Evolutionary conservation across 2,113 vertebrate genomes (phyloP), one percentile per base, ranked within the genome.

Genomic region (mouse (Mus musculus)): DNA sequence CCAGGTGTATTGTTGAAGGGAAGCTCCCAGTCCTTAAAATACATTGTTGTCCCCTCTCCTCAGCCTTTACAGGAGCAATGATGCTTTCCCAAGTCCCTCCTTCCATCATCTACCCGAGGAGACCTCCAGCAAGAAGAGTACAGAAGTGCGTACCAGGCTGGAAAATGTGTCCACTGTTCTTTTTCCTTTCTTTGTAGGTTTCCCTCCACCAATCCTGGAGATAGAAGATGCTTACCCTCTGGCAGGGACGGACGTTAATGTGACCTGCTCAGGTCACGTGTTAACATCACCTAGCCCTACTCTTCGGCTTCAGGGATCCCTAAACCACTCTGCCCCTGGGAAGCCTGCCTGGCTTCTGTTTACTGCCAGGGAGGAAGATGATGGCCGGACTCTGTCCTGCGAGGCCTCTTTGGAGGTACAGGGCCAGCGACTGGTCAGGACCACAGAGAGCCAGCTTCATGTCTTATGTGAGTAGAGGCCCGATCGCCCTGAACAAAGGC

Each of bases 361-460:
- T 61, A 96, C 95, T 0, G 19, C 80, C 88, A 96, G 59, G 19
- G 97, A 97, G 80, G 96, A 97, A 85, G 93, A 97, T 61, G 93
- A 97, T 16, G 95, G 97, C 93, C 61, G 92, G 28, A 97, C 97
- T 92, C 80, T 98, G 76, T 98, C 97, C 90, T 98, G 97, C 42
- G 96, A 97, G 80, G 97, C 97, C 78, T 94, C 92, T 84, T 72
- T 97, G 84, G 96, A 95, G 71, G 95, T 97, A 16, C 93, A 94
- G 71, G 95, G 96, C 71, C 97, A 94, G 52, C 75, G 1, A 16
- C 1, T 97, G 69, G 77, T 93, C 67, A 97, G 96, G 93, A 96
- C 88, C 22, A 88, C 96, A 3, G 54, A 72, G 24, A 10, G 54
- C 46, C 97, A 96, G 90, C 95, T 98, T 46, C 97, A 94, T 88